Conservation (phyloP, 2,888 invertebrate genomes). For the Tridacna crocea region DNA sequence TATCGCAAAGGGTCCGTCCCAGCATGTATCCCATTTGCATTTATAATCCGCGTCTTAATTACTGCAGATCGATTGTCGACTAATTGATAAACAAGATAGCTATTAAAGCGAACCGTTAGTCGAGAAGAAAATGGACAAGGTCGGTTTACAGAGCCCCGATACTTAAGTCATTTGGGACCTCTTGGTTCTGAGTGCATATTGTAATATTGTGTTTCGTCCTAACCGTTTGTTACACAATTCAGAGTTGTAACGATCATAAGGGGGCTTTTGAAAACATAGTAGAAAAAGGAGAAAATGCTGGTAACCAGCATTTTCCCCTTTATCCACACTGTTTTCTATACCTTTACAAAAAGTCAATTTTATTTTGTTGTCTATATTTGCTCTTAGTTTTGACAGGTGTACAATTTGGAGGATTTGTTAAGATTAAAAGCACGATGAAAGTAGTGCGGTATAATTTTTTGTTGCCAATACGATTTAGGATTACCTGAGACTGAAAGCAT, state of each 20-base stretch:
- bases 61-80: constrained; percentile 16
- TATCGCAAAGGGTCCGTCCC: background rate
- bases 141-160: background rate
- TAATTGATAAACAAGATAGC: constrained; percentile 9
- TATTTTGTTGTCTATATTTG: too few species aligned
- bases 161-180: background rate
- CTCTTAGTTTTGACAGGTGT: too few species aligned
- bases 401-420: too few species aligned
- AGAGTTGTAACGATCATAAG: too few species aligned
- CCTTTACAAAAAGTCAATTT: too few species aligned
- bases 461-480: too few species aligned
- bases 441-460: too few species aligned
- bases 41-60: constrained; percentile 21
- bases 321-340: background rate
- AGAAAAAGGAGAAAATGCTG: background rate
- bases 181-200: background rate
- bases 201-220: too few species aligned
- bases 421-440: too few species aligned
- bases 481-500: too few species aligned
- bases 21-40: constrained; percentile 19
- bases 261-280: background rate
- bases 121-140: constrained; percentile 4
- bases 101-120: background rate
- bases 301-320: background rate
- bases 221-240: too few species aligned